Evolutionary conservation across 2,888 invertebrate genomes (phyloP).

Genomic region (Perizoma affinitatum): DNA sequence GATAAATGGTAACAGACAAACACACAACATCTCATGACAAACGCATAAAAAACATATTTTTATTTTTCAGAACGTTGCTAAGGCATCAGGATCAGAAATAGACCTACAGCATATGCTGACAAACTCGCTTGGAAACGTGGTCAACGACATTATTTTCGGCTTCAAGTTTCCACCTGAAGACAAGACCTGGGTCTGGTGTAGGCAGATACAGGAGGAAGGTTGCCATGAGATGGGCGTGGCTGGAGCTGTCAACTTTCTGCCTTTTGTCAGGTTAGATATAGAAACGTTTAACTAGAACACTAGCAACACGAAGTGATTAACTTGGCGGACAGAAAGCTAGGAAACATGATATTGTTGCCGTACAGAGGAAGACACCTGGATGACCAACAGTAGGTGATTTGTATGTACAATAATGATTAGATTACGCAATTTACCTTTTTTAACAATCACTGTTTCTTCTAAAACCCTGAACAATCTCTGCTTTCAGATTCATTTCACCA

Average conservation of each 20-base stretch:
- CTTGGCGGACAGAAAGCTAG: too few relatives aligned
- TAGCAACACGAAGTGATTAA: too few relatives aligned
- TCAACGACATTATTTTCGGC: conserved; percentile 92
- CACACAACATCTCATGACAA: too few relatives aligned
- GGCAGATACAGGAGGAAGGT: conserved; percentile 92
- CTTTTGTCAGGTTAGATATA: conserved; percentile 87
- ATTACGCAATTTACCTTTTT: too few relatives aligned
- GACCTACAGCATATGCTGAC: conserved; percentile 83
- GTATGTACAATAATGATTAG: too few relatives aligned
- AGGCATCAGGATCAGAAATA: conserved; percentile 55
- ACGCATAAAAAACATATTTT: background rate
- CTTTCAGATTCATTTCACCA: conserved; percentile 84
- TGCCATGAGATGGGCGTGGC: conserved; percentile 92
- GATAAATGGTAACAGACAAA: too few relatives aligned
- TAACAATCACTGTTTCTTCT: too few relatives aligned
- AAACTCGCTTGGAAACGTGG: conserved; percentile 90
- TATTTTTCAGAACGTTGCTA: conserved; percentile 61
- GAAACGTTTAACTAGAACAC: background rate
- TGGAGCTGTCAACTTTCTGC: conserved; percentile 93
- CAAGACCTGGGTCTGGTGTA: conserved; percentile 90
- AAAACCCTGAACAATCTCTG: background rate
- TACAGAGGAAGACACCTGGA: too few relatives aligned
- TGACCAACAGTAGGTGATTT: too few relatives aligned
- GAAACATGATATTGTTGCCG: too few relatives aligned
- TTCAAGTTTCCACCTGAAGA: conserved; percentile 87